Conservation (phyloP, 37 sponge, comb jelly and placozoan species). For the Eunapius fragilis region DNA sequence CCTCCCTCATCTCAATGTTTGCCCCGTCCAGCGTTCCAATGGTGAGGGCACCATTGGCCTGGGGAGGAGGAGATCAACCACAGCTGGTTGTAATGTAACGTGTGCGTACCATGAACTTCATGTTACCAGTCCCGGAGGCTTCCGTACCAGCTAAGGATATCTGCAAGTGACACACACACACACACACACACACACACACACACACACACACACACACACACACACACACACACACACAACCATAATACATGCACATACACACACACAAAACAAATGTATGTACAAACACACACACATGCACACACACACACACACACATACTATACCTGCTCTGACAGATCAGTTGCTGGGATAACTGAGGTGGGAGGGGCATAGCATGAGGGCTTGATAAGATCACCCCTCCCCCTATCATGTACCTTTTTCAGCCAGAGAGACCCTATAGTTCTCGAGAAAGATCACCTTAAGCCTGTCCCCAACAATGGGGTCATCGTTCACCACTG, state of each 20-base stretch:
- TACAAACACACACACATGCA: conserved; percentile 22
- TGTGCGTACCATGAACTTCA: conserved; percentile 96
- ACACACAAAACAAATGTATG: not conserved
- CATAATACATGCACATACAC: not conserved
- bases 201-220: conserved; percentile 15
- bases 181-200: conserved; percentile 4
- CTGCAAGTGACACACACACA: conserved; percentile 50
- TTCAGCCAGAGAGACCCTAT: conserved; percentile 92
- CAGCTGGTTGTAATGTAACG: conserved; percentile 30
- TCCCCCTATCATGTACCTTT: conserved; percentile 44
- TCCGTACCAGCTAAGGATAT: conserved; percentile 98
- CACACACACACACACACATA: not conserved
- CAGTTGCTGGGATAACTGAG: conserved; percentile 96
- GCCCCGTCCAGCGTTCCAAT: conserved; percentile 99
- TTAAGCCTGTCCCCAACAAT: conserved; percentile 87
- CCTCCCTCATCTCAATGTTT: conserved; percentile 98
- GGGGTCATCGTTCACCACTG: conserved; percentile 94
- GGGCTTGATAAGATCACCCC: not conserved
- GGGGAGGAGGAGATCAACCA: not conserved
- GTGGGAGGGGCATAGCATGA: not conserved
- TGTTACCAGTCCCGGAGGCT: conserved; percentile 99
- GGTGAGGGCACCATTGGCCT: conserved; percentile 98
- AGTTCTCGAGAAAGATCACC: conserved; percentile 93
- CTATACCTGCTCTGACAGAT: conserved; percentile 86
- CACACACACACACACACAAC: not conserved